phyloP scores from a whole-genome alignment of 2,113 vertebrate species.

The Phylloscopus trochiloides region DNA sequence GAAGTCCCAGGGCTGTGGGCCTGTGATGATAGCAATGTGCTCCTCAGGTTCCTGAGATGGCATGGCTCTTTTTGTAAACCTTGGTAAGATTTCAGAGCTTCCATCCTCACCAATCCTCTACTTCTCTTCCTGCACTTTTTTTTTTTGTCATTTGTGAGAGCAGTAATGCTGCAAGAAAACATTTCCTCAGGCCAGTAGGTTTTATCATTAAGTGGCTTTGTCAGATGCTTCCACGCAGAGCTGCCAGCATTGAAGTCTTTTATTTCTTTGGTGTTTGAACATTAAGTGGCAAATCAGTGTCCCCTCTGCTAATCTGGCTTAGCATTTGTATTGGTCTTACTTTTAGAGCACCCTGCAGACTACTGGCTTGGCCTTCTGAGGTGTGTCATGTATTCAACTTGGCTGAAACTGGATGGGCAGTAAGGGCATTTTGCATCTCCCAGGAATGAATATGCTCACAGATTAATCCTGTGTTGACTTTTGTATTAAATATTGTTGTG shows the following conservation, averaged over 20 bases:
- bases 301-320: not conserved
- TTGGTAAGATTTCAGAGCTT: not conserved
- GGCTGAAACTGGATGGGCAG: not conserved
- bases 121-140: not conserved
- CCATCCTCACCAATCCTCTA: not conserved
- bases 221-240: not conserved
- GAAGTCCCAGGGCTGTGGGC: not conserved
- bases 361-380: not conserved
- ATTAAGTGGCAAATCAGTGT: not conserved
- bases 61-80: not conserved
- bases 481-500: not conserved
- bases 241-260: not conserved
- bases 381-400: not conserved
- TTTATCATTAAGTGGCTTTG: not conserved
- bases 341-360: not conserved
- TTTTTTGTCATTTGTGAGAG: not conserved
- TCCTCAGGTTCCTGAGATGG: not conserved
- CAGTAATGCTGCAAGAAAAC: not conserved
- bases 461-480: not conserved
- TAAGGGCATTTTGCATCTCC: not conserved
- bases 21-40: not conserved
- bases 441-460: not conserved
- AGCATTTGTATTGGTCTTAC: not conserved
- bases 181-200: not conserved
- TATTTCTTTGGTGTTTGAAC: not conserved